Percentiles rank a stretch among this genome's conserved stretches.
These are phyloP conservation scores for Pipistrellus kuhlii DNA, from an alignment of 2,797 vertebrate species.

Conservation along the genomic window DNA sequence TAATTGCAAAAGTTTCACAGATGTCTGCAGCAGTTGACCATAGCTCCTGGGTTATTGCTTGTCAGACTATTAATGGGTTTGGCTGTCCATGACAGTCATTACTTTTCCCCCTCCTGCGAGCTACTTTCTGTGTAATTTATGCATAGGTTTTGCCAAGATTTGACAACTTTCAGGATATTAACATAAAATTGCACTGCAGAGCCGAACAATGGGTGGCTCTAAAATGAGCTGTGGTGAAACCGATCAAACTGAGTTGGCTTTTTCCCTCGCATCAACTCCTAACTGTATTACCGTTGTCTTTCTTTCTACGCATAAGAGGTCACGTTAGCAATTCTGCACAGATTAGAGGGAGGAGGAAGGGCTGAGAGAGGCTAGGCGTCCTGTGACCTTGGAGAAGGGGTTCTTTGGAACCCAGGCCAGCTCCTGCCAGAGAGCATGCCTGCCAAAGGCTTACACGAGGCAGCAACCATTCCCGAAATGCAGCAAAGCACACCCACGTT, in stretches of 20 bases:
- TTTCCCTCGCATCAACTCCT: conserved; percentile 83
- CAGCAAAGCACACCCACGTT: conserved; percentile 54
- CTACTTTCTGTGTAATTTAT: conserved; percentile 92
- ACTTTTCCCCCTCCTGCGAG: conserved; percentile 90
- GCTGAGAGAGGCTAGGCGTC: conserved; percentile 48
- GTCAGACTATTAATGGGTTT: conserved; percentile 92
- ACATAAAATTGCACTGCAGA: conserved; percentile 91
- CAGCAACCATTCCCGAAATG: conserved; percentile 73
- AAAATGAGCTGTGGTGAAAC: conserved; percentile 89
- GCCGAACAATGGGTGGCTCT: conserved; percentile 90
- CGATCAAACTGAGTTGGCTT: conserved; percentile 87
- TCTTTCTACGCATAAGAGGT: conserved; percentile 63
- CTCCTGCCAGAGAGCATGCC: conserved; percentile 68
- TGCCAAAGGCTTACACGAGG: conserved; percentile 67
- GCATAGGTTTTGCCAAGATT: conserved; percentile 92
- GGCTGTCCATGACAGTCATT: conserved; percentile 92
- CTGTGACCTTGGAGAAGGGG: background rate
- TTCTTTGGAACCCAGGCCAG: conserved; percentile 58
- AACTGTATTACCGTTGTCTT: conserved; percentile 75
- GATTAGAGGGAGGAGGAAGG: conserved; percentile 54
- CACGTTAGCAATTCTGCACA: conserved; percentile 14
- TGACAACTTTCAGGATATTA: conserved; percentile 93
- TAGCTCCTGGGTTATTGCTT: conserved; percentile 91
- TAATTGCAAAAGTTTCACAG: conserved; percentile 92
- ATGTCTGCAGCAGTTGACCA: conserved; percentile 92